Percentiles rank a stretch among this genome's conserved stretches.
Evolutionary conservation across 2,797 vertebrate genomes (phyloP).

Genomic region (Hylomyscus alleni): DNA sequence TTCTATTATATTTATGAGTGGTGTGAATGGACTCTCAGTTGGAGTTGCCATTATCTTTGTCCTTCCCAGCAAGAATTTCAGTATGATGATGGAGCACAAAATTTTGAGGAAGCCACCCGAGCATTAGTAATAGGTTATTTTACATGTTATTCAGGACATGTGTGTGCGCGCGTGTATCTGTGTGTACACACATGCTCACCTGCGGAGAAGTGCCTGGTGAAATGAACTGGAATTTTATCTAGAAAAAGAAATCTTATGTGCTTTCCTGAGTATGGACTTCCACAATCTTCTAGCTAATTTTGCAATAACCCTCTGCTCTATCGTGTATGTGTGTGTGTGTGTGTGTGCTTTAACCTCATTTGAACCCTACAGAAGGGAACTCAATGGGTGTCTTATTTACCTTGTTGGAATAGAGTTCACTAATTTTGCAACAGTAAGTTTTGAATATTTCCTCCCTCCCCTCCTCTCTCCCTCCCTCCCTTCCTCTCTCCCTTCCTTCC

Average conservation of each 20-base stretch:
- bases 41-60: slow-evolving; percentile 83
- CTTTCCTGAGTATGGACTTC: slow-evolving; percentile 13
- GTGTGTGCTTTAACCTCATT: slow-evolving; percentile 24
- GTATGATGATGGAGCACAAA: slow-evolving; percentile 73
- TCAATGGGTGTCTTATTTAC: background rate
- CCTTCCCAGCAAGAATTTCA: slow-evolving; percentile 81
- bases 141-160: slow-evolving; percentile 32
- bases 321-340: background rate
- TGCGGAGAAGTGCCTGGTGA: background rate
- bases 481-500: too few relatives aligned
- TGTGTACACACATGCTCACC: background rate
- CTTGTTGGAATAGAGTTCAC: background rate
- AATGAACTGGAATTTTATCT: slow-evolving; percentile 60
- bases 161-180: background rate
- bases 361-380: background rate
- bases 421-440: background rate
- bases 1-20: slow-evolving; percentile 83
- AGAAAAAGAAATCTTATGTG: slow-evolving; percentile 41
- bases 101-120: slow-evolving; percentile 71
- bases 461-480: too few relatives aligned
- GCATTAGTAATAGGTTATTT: slow-evolving; percentile 62
- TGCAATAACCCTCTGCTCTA: background rate
- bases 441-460: background rate
- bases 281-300: slow-evolving; percentile 4
- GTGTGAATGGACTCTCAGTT: slow-evolving; percentile 81